Conservation (phyloP, 1,140 invertebrate genomes). For the Penaeus chinensis region DNA sequence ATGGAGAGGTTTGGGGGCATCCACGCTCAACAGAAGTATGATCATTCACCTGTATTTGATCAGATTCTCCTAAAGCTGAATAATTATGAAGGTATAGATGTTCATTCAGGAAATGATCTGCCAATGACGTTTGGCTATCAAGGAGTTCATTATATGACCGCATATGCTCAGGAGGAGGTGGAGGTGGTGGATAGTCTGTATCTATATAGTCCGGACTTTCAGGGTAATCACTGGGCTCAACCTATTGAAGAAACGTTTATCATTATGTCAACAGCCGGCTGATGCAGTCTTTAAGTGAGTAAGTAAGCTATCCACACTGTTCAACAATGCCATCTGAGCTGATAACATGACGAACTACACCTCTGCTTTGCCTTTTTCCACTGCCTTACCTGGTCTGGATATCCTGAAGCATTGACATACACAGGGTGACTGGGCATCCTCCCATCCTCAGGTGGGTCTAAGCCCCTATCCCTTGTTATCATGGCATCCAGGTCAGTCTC, state of each 20-base stretch:
- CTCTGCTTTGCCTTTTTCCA: too few species aligned
- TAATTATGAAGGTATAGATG: conserved; percentile 26
- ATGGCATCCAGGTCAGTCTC: conserved; percentile 90
- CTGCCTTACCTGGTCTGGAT: conserved; percentile 38
- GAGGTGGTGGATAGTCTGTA: conserved; percentile 54
- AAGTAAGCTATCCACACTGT: too few species aligned
- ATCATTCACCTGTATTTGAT: conserved; percentile 29
- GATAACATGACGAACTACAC: too few species aligned
- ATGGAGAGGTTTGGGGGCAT: neutral
- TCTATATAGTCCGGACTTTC: conserved; percentile 50
- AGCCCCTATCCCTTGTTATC: conserved; percentile 75
- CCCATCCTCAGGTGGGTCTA: conserved; percentile 48
- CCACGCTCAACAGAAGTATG: neutral
- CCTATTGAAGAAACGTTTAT: neutral
- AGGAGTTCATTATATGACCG: conserved; percentile 43
- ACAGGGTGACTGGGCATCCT: conserved; percentile 34
- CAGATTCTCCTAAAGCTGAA: conserved; percentile 43
- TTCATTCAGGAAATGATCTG: conserved; percentile 28
- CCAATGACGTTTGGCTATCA: conserved; percentile 13
- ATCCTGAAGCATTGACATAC: conserved; percentile 56
- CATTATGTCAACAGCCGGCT: too few species aligned
- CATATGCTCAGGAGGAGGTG: conserved; percentile 56
- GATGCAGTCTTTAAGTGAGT: too few species aligned
- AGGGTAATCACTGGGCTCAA: conserved; percentile 46
- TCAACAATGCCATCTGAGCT: too few species aligned